Evolutionary conservation across 92 coral and sea anemone species (phyloP).

Genomic region (Blastomussa wellsi): DNA sequence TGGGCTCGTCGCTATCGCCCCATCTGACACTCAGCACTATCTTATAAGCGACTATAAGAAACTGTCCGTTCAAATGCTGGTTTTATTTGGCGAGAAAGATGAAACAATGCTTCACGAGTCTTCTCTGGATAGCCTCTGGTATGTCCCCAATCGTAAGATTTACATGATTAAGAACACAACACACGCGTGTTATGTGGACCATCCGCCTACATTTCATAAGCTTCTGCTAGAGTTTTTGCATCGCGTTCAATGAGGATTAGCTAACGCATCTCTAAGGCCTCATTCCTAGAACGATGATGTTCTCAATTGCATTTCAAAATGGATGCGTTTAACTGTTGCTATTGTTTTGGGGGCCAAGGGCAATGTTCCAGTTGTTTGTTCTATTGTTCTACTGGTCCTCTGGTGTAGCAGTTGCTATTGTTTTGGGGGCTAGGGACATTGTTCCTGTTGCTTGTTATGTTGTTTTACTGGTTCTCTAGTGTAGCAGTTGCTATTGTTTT

Average conservation of each 20-base stretch:
- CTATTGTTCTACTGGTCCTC: too few relatives aligned
- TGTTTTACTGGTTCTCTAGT: too few relatives aligned
- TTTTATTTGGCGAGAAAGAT: slow-evolving; percentile 79
- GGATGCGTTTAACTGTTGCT: not conserved
- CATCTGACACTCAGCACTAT: slow-evolving; percentile 76
- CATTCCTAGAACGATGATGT: not conserved
- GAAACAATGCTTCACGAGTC: slow-evolving; percentile 61
- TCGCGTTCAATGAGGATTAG: slow-evolving; percentile 1
- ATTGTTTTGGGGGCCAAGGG: too few relatives aligned
- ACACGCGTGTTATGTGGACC: slow-evolving; percentile 78
- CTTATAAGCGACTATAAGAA: slow-evolving; percentile 57
- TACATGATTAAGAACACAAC: slow-evolving; percentile 75
- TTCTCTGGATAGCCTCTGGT: slow-evolving; percentile 80
- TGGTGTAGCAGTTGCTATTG: too few relatives aligned
- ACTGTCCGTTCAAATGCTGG: slow-evolving; percentile 66
- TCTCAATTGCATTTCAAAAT: not conserved
- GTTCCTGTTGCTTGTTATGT: too few relatives aligned
- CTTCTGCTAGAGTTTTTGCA: slow-evolving; percentile 61
- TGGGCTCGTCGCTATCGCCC: slow-evolving; percentile 84
- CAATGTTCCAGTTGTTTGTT: too few relatives aligned
- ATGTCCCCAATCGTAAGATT: slow-evolving; percentile 61
- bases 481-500: too few relatives aligned
- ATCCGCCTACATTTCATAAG: slow-evolving; percentile 81
- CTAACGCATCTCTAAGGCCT: not conserved
- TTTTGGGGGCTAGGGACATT: too few relatives aligned